Base-by-base conservation (phyloP, 2,888 invertebrate species). In the Mythimna vitellina region DNA sequence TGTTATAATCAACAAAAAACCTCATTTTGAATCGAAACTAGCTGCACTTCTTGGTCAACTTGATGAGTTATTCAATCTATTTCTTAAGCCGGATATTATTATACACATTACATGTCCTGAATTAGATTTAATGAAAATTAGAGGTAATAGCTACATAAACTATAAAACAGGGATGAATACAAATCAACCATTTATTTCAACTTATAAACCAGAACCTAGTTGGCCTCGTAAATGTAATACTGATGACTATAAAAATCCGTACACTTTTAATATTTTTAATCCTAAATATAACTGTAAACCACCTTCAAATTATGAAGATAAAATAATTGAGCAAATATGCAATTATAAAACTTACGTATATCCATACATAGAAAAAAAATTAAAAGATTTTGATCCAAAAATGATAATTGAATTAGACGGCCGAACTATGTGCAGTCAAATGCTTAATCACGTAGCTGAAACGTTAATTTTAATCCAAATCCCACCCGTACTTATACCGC, bases 371-470 rank as follows among this genome's bases (percentile, higher is more conserved):
- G 96, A 97, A 84, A 93, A 93, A 54, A 93, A 96, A 88, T 87
- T 97, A 53, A 88, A 96, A 67, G 90, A 94, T 29, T 96, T 96
- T 87, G 92, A 97, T 85, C 96, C 97, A 1, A 96, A 97, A 83
- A 91, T 92, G 86, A 92, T 97, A 56, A 92, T 97, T 42, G 96
- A 96, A 90, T 86, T 97, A 61, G 97, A 97, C 89, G 97, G 96
- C 1, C 93, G 97, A 49, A 91, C 92, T 53, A 88, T 96, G 35
- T 81, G 92, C 25, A 87, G 92, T 60, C 90, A 95, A 82, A 96
- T 97, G 95, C 93, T 97, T 84, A 85, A 96, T 80, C 90, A 96
- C 49, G 79, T 97, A 57, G 91, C 92, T 78, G 91, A 95, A 80
- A 94, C 92, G 80, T 88, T 97, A 53, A 56, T 89, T 54, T 79